Evolutionary conservation across 2,113 vertebrate genomes (phyloP), one percentile per base, ranked within the genome.

Genomic region (Riparia riparia): DNA sequence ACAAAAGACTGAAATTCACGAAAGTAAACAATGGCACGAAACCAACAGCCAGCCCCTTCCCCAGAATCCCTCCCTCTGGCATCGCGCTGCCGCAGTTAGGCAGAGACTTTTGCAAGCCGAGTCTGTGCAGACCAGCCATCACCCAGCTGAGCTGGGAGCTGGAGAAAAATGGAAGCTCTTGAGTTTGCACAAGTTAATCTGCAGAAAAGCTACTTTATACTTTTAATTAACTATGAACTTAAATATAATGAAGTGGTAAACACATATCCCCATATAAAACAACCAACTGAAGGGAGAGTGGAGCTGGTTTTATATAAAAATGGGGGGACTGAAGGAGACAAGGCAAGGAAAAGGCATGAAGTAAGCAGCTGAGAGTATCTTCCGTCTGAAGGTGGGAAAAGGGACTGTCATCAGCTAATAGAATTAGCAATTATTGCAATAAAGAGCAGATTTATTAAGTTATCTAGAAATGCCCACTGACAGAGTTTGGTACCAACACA

Each of bases 11-110:
- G 34, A 79, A 91, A 96, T 12, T 44, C 89, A 96, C 72, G 34
- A 94, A 86, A 93, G 85, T 94, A 97, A 97, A 98, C 97, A 98
- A 98, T 97, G 90, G 96, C 92, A 95, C 32, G 19, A 60, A 93
- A 93, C 88, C 96, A 95, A 84, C 72, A 93, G 96, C 66, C 96
- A 82, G 93, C 89, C 92, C 94, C 96, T 71, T 79, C 96, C 97
- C 89, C 96, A 93, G 96, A 93, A 82, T 80, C 90, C 97, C 73
- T 93, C 97, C 97, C 94, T 95, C 96, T 90, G 96, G 92, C 92
- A 81, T 39, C 12, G 58, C 79, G 53, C 95, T 79, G 94, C 93
- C 86, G 95, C 85, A 81, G 68, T 14, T 54, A 29, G 68, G 90
- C 89, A 86, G 77, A 87, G 68, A 84, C 73, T 68, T 57, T 22